A percentile compares a stretch with the other conserved stretches of the same genome.
Conservation (phyloP, 2,113 vertebrate species). For the Channa argus region DNA sequence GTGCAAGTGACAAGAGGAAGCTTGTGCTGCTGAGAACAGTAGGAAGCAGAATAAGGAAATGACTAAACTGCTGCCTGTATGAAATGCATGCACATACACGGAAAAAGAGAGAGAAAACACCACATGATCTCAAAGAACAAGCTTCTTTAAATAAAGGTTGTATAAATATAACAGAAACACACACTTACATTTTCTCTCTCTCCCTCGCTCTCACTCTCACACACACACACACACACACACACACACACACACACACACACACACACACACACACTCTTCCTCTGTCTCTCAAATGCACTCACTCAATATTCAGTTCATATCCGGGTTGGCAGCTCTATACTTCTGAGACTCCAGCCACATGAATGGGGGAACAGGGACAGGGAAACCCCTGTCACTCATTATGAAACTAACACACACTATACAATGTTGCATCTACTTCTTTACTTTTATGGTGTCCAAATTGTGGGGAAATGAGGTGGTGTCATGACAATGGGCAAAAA, state of each 20-base stretch:
- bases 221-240: conserved; percentile 2
- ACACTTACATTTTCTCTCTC: conserved; percentile 6
- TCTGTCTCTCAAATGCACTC: conserved; percentile 27
- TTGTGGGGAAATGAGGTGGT: not conserved
- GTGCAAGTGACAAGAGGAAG: conserved; percentile 47
- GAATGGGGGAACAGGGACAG: conserved; percentile 76
- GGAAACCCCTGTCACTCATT: conserved; percentile 70
- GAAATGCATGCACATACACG: not conserved
- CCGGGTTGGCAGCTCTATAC: conserved; percentile 47
- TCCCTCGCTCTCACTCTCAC: not conserved
- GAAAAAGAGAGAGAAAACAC: not conserved
- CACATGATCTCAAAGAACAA: conserved; percentile 28
- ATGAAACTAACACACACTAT: conserved; percentile 38
- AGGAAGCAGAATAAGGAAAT: conserved; percentile 55
- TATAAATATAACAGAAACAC: conserved; percentile 43
- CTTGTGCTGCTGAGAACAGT: conserved; percentile 25
- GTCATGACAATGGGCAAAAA: not conserved
- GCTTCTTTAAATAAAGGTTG: conserved; percentile 35
- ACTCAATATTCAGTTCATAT: conserved; percentile 56
- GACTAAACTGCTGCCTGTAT: conserved; percentile 10
- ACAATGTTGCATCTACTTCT: not conserved
- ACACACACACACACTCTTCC: conserved; percentile 21
- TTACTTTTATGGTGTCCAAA: conserved; percentile 8
- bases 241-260: not conserved
- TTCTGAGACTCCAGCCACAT: conserved; percentile 70